A percentile compares a stretch with the other conserved stretches of the same genome.
These are phyloP conservation scores for Eucriotettix oculatus DNA, from an alignment of 2,888 invertebrate genomes.

Conservation along the genomic window DNA sequence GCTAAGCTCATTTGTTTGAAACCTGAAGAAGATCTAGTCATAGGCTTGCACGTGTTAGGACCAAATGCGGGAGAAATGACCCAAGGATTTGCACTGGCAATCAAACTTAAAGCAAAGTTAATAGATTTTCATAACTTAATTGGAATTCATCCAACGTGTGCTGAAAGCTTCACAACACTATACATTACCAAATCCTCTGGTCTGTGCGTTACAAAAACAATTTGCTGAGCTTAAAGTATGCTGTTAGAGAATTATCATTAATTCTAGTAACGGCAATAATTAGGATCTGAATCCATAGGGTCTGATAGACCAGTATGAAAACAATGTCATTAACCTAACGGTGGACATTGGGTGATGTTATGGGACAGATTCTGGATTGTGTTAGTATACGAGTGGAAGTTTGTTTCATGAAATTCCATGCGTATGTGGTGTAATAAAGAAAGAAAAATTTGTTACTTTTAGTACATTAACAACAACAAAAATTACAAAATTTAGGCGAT, in stretches of 20 bases:
- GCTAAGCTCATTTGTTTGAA: slow-evolving; percentile 36
- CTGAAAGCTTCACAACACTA: slow-evolving; percentile 33
- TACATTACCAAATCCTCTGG: slow-evolving; percentile 33
- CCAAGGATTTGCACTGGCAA: slow-evolving; percentile 39
- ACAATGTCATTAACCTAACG: no score
- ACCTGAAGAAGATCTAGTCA: slow-evolving; percentile 25
- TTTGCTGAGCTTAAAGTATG: slow-evolving; percentile 37
- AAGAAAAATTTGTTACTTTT: no score
- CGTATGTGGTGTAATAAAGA: no score
- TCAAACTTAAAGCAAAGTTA: slow-evolving; percentile 34
- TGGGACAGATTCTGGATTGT: no score
- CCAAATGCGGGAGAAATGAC: slow-evolving; percentile 45
- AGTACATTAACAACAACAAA: no score
- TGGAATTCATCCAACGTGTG: slow-evolving; percentile 43
- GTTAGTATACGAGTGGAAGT: no score
- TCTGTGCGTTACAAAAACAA: slow-evolving; percentile 24
- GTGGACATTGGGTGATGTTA: no score
- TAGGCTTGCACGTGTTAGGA: slow-evolving; percentile 37
- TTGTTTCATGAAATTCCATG: no score
- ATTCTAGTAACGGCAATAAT: no score
- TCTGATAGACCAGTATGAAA: no score
- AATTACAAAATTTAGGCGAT: no score
- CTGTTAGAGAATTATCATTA: neutral
- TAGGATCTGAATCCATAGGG: no score
- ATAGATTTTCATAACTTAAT: slow-evolving; percentile 34